A percentile compares a stretch with the other conserved stretches of the same genome.
These are phyloP conservation scores for Rhamnusium bicolor DNA, from an alignment of 2,888 invertebrate species.

Conservation along the genomic window DNA sequence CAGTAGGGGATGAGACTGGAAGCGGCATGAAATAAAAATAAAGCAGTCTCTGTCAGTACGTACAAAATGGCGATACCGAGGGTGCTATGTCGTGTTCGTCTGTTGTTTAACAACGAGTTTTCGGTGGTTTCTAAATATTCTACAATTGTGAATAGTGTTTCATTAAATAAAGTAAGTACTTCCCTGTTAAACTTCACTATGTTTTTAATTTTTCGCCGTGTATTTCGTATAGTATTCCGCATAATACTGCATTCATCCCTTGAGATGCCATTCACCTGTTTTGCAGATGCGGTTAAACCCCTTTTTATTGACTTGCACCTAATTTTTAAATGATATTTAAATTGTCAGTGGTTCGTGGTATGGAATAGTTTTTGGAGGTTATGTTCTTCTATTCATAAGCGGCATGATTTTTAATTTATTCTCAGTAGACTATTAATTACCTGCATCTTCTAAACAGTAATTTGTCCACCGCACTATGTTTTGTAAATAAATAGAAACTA, in stretches of 20 bases:
- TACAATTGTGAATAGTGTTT: constrained; percentile 62
- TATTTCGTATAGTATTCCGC: not conserved
- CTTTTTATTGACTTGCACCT: constrained; percentile 27
- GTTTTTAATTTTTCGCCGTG: constrained; percentile 9
- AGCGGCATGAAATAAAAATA: constrained; percentile 49
- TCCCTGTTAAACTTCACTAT: constrained; percentile 29
- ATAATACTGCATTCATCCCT: constrained; percentile 28
- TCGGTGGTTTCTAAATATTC: constrained; percentile 66
- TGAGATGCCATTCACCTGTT: constrained; percentile 22
- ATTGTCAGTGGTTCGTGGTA: not conserved
- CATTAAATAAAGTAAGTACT: constrained; percentile 68
- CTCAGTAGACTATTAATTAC: not conserved
- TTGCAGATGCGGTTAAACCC: constrained; percentile 48
- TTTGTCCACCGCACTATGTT: not conserved
- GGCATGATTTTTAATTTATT: not conserved
- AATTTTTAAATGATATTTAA: not conserved
- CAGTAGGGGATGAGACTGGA: constrained; percentile 45
- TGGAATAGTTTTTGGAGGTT: not conserved
- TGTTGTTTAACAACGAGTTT: constrained; percentile 67
- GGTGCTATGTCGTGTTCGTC: constrained; percentile 68
- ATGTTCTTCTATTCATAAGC: not conserved
- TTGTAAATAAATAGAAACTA: not conserved
- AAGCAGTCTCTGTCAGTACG: constrained; percentile 46
- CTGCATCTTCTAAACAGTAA: not conserved
- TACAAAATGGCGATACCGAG: constrained; percentile 69